A percentile compares a stretch with the other conserved stretches of the same genome.
These are phyloP conservation scores for Nemoura dubitans DNA, from an alignment of 2,888 invertebrate genomes.

Conservation along the genomic window DNA sequence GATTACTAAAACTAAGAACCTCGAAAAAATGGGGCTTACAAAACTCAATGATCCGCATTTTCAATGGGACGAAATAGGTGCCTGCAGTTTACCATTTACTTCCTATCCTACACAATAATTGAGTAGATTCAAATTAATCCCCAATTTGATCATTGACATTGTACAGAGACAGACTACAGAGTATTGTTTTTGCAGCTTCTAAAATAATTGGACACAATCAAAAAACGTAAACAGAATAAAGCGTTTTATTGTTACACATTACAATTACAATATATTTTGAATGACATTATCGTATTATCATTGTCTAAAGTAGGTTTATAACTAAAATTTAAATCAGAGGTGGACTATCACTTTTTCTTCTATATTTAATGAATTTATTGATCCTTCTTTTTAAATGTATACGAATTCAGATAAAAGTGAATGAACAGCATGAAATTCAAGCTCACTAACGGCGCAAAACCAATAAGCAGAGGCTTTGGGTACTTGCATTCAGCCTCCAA, in stretches of 20 bases:
- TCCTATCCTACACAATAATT: too few species aligned
- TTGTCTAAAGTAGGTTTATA: not conserved
- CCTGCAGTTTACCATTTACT: too few species aligned
- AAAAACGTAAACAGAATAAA: not conserved
- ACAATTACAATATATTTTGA: not conserved
- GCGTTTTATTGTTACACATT: not conserved
- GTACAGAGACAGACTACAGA: too few species aligned
- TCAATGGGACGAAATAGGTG: too few species aligned
- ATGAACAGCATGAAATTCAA: slow-evolving; percentile 72
- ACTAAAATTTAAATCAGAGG: not conserved
- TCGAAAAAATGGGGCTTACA: too few species aligned
- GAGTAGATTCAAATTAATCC: too few species aligned
- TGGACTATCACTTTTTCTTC: not conserved
- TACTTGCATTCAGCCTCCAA: slow-evolving; percentile 63
- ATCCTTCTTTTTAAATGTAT: slow-evolving; percentile 59
- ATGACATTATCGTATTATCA: not conserved
- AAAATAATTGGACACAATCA: too few species aligned
- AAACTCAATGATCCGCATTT: too few species aligned
- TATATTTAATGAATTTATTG: not conserved
- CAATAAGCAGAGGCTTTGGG: slow-evolving; percentile 65
- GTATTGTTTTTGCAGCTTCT: too few species aligned
- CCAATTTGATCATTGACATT: too few species aligned
- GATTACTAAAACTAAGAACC: too few species aligned
- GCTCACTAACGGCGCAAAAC: slow-evolving; percentile 71
- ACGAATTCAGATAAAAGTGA: slow-evolving; percentile 74